Base-by-base conservation (phyloP, 2,797 vertebrate species). In the Bryconaethiops microstoma region DNA sequence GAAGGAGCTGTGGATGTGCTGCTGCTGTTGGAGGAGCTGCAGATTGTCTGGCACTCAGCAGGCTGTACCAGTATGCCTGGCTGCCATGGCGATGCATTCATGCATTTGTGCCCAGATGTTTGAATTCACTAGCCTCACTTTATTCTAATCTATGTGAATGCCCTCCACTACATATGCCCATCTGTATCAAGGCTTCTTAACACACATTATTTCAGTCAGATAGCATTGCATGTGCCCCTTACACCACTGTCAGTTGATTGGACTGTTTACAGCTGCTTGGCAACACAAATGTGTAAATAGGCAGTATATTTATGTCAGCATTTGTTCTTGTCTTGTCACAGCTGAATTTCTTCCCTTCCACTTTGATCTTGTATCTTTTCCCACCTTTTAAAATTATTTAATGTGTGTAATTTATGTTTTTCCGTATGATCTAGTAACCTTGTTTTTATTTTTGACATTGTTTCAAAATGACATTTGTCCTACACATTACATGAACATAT, bases 51-150 rank as follows among this genome's bases (percentile, higher is more conserved):
- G 70, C 29, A 67, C 86, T 80, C 84, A 83, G 88, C 88, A 90
- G 88, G 77, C 81, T 84, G 81, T 84, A 87, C 90, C 84, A 88
- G 90, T 89, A 89, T 86, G 88, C 82, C 77, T 85, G 84, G 86
- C 82, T 86, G 77, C 84, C 85, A 84, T 88, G 83, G 86, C 78
- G 82, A 89, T 87, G 79, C 82, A 63, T 89, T 87, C 85, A 74
- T 88, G 79, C 79, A 78, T 75, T 55, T 84, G 84, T 71, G 54
- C 89, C 91, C 92, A 92, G 91, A 92, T 92, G 91, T n/a, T 92
- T 91, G 76, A 81, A 81, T 89, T 91, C 78, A 70, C 89, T 85
- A 78, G 54, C 84, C 88, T 86, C 77, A 77, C 88, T 90, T 90
- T 92, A 87, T 91, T 88, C 88, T 79, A 88, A 89, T 89, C 88